Percentiles rank a stretch among this genome's conserved stretches.
phyloP scores from a whole-genome alignment of 1,140 invertebrate species.

The Lepidotrigona ventralis region DNA sequence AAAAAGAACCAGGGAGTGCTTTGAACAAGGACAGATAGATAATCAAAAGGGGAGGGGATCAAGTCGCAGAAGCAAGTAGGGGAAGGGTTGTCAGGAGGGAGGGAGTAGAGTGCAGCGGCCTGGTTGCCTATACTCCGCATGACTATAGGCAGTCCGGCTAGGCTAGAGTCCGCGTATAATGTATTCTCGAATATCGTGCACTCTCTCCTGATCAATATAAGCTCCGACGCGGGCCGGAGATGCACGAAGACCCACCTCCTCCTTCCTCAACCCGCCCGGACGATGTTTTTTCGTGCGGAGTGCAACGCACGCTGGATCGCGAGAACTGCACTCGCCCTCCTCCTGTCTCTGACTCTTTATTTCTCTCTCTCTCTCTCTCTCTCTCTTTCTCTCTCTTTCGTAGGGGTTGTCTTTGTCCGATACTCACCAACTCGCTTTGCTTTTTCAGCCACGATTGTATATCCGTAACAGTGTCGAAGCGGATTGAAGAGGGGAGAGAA shows the following conservation, averaged over 20 bases:
- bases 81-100: neutral
- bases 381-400: too few relatives aligned
- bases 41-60: slow-evolving; percentile 21
- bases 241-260: slow-evolving; percentile 70
- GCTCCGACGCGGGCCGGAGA: slow-evolving; percentile 71
- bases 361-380: neutral
- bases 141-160: slow-evolving; percentile 64
- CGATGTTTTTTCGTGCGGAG: slow-evolving; percentile 62
- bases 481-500: neutral
- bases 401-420: neutral
- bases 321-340: slow-evolving; percentile 55
- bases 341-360: neutral
- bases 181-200: slow-evolving; percentile 73
- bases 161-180: slow-evolving; percentile 65
- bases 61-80: slow-evolving; percentile 25
- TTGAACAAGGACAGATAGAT: slow-evolving; percentile 22
- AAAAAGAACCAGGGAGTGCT: slow-evolving; percentile 9
- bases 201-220: slow-evolving; percentile 76
- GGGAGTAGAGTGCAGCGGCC: slow-evolving; percentile 60
- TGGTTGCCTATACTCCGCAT: slow-evolving; percentile 59
- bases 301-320: slow-evolving; percentile 65
- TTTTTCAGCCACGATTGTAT: slow-evolving; percentile 49
- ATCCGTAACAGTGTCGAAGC: slow-evolving; percentile 58
- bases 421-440: neutral
- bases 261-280: slow-evolving; percentile 44